Conservation (phyloP, 2,888 invertebrate species). For the Pilophorus perplexus region DNA sequence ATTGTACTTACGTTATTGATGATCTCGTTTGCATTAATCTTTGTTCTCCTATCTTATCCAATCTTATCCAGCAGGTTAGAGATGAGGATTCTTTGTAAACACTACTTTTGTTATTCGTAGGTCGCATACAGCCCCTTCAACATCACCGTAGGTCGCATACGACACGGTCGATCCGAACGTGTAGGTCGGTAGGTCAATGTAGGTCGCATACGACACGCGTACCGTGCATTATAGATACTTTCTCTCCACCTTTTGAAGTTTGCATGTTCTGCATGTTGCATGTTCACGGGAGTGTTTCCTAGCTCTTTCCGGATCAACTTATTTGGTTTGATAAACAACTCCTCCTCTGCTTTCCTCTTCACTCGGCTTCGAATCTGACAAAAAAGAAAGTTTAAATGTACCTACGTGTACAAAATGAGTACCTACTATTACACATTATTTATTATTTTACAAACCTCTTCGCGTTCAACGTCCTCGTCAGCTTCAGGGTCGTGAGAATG, state of each 20-base stretch:
- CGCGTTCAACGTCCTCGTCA: constrained; percentile 29
- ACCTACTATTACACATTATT: not conserved
- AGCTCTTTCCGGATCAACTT: constrained; percentile 13
- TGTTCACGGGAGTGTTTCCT: constrained; percentile 15
- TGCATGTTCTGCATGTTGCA: constrained; percentile 19
- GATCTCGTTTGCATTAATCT: too few species aligned
- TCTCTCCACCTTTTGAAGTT: constrained; percentile 25
- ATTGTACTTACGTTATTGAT: too few species aligned
- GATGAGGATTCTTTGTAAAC: too few species aligned
- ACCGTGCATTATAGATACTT: constrained; percentile 28
- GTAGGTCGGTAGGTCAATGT: too few species aligned
- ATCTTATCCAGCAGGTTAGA: too few species aligned
- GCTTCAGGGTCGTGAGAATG: constrained; percentile 36
- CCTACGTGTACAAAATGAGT: not conserved
- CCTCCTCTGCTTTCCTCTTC: constrained; percentile 18
- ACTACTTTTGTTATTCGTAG: too few species aligned
- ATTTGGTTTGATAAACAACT: constrained; percentile 16
- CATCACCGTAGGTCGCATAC: too few species aligned
- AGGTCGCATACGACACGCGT: too few species aligned
- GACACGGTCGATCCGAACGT: too few species aligned
- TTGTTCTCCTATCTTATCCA: too few species aligned
- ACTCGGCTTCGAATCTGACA: constrained; percentile 19
- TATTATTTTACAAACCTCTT: constrained; percentile 26
- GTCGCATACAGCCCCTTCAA: too few species aligned
- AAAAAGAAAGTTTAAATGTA: too few species aligned